phyloP scores from a whole-genome alignment of 1,140 invertebrate species.

The Heliconius hewitsoni region DNA sequence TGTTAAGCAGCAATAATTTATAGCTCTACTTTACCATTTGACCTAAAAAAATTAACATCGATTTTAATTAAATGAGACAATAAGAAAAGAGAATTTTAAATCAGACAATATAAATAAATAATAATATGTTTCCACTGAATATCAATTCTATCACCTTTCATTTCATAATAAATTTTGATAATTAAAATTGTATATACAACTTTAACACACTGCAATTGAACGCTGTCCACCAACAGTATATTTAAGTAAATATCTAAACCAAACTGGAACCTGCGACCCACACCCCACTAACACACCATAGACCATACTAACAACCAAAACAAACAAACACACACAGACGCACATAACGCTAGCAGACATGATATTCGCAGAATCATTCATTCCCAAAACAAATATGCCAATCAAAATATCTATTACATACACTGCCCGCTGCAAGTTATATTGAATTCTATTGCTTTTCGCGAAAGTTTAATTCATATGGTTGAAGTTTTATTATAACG shows the following conservation, averaged over 20 bases:
- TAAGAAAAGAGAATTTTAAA: too few species aligned
- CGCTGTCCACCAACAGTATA: background rate
- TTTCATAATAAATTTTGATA: too few species aligned
- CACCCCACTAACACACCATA: background rate
- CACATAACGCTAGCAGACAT: background rate
- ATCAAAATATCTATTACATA: background rate
- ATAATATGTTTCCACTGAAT: too few species aligned
- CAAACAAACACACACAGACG: background rate
- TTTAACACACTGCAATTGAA: too few species aligned
- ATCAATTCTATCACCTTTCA: too few species aligned
- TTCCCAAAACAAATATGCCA: slow-evolving; percentile 8
- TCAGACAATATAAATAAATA: too few species aligned
- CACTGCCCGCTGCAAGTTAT: background rate
- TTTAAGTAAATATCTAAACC: background rate
- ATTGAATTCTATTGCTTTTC: slow-evolving; percentile 1
- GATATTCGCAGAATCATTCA: background rate
- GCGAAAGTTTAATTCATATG: background rate
- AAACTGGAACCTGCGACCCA: background rate
- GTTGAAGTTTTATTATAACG: background rate
- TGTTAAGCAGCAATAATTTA: too few species aligned
- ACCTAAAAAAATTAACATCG: too few species aligned
- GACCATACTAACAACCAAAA: too few species aligned
- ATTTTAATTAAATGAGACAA: too few species aligned
- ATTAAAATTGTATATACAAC: too few species aligned
- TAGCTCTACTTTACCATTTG: too few species aligned